phyloP scores from a whole-genome alignment of 1,140 invertebrate genomes.

The Centruroides vittatus region DNA sequence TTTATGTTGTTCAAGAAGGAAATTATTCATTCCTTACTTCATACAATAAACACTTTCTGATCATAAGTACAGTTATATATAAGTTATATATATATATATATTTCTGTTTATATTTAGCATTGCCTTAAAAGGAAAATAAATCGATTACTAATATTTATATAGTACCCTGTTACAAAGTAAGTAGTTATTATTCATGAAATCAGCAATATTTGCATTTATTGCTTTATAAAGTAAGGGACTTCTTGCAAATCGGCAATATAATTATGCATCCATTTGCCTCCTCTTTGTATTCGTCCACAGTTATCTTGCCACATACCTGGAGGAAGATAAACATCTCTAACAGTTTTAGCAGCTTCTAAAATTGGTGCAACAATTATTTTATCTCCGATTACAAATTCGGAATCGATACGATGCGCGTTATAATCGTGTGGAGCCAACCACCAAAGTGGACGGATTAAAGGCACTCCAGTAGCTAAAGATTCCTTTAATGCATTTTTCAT shows the following conservation, averaged over 20 bases:
- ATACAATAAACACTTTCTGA: too few relatives aligned
- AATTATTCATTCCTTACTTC: too few relatives aligned
- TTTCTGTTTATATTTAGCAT: too few relatives aligned
- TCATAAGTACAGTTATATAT: too few relatives aligned
- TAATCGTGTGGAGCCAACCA: slow-evolving; percentile 71
- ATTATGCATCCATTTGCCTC: slow-evolving; percentile 75
- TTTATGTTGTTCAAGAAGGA: too few relatives aligned
- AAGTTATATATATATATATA: too few relatives aligned
- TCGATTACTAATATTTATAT: too few relatives aligned
- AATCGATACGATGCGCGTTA: slow-evolving; percentile 56
- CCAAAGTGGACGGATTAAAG: slow-evolving; percentile 79
- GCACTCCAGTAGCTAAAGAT: slow-evolving; percentile 57
- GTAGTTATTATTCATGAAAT: too few relatives aligned
- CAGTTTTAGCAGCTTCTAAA: slow-evolving; percentile 45
- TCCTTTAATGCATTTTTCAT: slow-evolving; percentile 50
- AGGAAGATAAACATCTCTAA: slow-evolving; percentile 62
- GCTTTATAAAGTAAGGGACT: slow-evolving; percentile 55
- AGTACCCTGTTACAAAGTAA: too few relatives aligned
- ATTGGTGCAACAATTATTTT: slow-evolving; percentile 83
- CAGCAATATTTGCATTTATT: too few relatives aligned
- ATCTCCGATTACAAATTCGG: slow-evolving; percentile 81
- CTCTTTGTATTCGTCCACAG: slow-evolving; percentile 63
- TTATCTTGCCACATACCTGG: slow-evolving; percentile 78
- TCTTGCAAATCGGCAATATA: slow-evolving; percentile 61
- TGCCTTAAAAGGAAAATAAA: too few relatives aligned